Evolutionary conservation across 2,888 invertebrate species (phyloP).

Genomic region (Smittia sp.): DNA sequence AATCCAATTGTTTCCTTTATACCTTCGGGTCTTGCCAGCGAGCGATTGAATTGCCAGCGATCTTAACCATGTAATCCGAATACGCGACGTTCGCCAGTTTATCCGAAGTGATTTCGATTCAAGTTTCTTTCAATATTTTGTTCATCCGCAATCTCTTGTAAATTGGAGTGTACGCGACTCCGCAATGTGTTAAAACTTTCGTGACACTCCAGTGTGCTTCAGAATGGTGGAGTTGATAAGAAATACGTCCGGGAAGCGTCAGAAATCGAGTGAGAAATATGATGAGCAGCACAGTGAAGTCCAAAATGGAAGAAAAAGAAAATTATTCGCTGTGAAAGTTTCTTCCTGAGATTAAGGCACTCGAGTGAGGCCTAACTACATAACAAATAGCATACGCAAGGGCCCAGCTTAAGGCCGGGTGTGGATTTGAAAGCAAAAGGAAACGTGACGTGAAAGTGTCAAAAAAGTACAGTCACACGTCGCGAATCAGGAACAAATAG

Average conservation of each 20-base stretch:
- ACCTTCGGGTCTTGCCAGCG: too few relatives aligned
- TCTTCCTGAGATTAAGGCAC: neutral
- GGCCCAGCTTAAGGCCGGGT: neutral
- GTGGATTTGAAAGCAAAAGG: neutral
- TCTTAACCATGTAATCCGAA: too few relatives aligned
- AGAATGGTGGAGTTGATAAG: neutral
- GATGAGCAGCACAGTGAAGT: conserved; percentile 12
- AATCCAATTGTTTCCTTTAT: too few relatives aligned
- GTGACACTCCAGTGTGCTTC: too few relatives aligned
- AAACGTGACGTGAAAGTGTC: neutral
- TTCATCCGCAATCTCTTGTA: too few relatives aligned
- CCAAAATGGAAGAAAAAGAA: conserved; percentile 20
- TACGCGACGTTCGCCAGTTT: too few relatives aligned
- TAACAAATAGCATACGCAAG: neutral
- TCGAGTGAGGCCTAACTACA: too few relatives aligned
- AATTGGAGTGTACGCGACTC: too few relatives aligned
- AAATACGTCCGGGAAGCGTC: neutral
- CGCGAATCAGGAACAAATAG: neutral
- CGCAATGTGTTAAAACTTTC: too few relatives aligned
- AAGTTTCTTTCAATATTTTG: too few relatives aligned
- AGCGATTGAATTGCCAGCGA: too few relatives aligned
- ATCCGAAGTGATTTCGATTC: too few relatives aligned
- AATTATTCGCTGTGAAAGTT: conserved; percentile 16
- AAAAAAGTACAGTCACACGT: neutral
- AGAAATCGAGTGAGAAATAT: neutral